These are phyloP conservation scores for Ormyrus nitidulus DNA, from an alignment of 2,888 invertebrate genomes.

Conservation along the genomic window DNA sequence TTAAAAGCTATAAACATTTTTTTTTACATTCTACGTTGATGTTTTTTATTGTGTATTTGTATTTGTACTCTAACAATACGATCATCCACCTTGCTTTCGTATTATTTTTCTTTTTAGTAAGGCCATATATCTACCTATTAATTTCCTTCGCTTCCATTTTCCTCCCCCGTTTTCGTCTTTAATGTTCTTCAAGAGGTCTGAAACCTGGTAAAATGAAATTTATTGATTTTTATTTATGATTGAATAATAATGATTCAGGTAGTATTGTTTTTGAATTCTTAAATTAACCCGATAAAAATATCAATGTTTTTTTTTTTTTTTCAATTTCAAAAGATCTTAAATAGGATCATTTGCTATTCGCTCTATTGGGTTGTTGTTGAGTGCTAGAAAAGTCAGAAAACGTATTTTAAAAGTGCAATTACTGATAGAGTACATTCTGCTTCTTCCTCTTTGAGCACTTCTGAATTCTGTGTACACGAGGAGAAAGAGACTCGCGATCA, in stretches of 20 bases:
- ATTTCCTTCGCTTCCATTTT: not conserved
- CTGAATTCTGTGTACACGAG: not conserved
- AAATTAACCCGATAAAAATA: no score
- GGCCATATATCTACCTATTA: not conserved
- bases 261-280: no score
- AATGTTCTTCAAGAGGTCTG: not conserved
- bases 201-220: constrained; percentile 13
- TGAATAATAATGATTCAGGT: no score
- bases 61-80: no score
- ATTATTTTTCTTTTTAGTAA: not conserved
- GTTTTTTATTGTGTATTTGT: no score
- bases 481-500: constrained; percentile 5
- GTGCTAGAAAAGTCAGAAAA: no score
- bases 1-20: no score
- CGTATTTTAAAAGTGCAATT: not conserved
- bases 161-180: not conserved
- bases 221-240: constrained; percentile 3
- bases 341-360: no score
- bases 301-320: no score
- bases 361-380: no score
- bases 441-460: not conserved
- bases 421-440: constrained; percentile 8
- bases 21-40: no score
- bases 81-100: not conserved
- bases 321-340: no score